A percentile compares a stretch with the other conserved stretches of the same genome.
These are phyloP conservation scores for Xestia sexstrigata DNA, from an alignment of 2,888 invertebrate species.

Conservation along the genomic window DNA sequence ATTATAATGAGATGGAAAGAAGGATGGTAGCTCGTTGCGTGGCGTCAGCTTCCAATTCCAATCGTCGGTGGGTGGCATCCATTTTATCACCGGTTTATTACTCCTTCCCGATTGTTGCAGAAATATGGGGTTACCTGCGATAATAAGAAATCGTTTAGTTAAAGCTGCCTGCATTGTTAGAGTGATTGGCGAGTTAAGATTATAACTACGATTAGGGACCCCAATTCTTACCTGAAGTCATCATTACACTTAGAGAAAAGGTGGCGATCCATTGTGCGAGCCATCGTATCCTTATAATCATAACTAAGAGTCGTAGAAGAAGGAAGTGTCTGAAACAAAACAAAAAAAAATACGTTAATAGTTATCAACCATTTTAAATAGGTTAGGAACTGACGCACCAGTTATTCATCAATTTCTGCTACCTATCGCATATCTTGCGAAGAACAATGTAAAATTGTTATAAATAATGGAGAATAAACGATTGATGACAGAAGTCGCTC, in stretches of 20 bases:
- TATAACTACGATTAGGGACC: not conserved
- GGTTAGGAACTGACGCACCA: not conserved
- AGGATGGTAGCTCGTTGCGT: slow-evolving; percentile 84
- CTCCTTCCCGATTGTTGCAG: slow-evolving; percentile 79
- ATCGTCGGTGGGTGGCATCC: slow-evolving; percentile 87
- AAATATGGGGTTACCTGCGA: slow-evolving; percentile 88
- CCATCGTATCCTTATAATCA: slow-evolving; percentile 88
- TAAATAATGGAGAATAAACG: not conserved
- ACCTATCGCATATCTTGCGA: not conserved
- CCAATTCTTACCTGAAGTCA: slow-evolving; percentile 79
- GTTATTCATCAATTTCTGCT: slow-evolving; percentile 7
- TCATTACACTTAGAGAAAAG: slow-evolving; percentile 72
- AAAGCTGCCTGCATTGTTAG: not conserved
- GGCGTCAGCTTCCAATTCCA: slow-evolving; percentile 86
- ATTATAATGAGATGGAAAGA: slow-evolving; percentile 85
- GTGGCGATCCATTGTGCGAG: slow-evolving; percentile 74
- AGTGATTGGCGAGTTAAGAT: not conserved
- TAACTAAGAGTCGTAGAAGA: slow-evolving; percentile 76
- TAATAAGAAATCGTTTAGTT: slow-evolving; percentile 17
- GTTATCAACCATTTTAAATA: slow-evolving; percentile 11
- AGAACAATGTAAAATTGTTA: not conserved
- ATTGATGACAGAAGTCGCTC: not conserved
- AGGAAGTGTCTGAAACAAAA: slow-evolving; percentile 80
- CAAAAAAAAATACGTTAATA: slow-evolving; percentile 47
- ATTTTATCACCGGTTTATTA: slow-evolving; percentile 85